phyloP scores from a whole-genome alignment of 2,888 invertebrate species.

The Troilus luridus region DNA sequence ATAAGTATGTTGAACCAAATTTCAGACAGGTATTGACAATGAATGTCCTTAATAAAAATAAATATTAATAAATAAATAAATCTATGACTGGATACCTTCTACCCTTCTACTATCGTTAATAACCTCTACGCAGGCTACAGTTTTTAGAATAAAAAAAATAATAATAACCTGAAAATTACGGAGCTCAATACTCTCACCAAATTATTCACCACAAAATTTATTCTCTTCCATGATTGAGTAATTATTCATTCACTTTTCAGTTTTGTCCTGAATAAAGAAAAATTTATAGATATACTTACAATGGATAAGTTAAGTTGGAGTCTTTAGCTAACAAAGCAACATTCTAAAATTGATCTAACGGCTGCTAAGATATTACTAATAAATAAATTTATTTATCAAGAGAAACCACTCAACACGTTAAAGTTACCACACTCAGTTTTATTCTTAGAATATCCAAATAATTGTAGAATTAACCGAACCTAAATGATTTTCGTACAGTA shows the following conservation, averaged over 20 bases:
- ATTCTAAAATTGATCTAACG: background rate
- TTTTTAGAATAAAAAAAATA: slow-evolving; percentile 35
- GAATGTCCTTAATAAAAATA: background rate
- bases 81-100: slow-evolving; percentile 41
- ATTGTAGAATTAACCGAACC: no score
- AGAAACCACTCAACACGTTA: no score
- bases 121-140: slow-evolving; percentile 35
- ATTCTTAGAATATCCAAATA: no score
- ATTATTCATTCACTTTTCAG: slow-evolving; percentile 4
- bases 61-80: background rate
- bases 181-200: slow-evolving; percentile 33
- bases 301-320: background rate
- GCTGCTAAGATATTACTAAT: background rate
- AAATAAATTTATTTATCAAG: background rate
- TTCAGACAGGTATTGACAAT: background rate
- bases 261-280: slow-evolving; percentile 38
- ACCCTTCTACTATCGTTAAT: slow-evolving; percentile 26
- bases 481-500: no score
- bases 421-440: no score
- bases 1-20: background rate
- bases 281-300: slow-evolving; percentile 34
- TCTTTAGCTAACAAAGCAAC: slow-evolving; percentile 15
- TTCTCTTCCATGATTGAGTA: slow-evolving; percentile 33
- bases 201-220: slow-evolving; percentile 9
- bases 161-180: slow-evolving; percentile 39